Conservation (phyloP, 2,888 invertebrate species). For the Schrankia costaestrigalis region DNA sequence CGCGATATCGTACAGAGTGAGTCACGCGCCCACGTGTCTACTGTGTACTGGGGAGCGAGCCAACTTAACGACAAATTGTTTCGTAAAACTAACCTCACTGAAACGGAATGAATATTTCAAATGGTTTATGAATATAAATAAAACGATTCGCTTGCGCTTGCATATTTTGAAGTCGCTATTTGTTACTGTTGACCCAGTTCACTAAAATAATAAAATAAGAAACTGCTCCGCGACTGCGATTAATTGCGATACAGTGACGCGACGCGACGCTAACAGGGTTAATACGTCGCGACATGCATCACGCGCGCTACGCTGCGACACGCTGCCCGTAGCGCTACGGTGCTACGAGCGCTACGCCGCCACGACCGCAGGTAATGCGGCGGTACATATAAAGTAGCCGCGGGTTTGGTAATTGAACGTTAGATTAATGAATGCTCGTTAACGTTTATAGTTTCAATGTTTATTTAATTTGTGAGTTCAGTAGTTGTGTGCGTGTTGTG, state of each 20-base stretch:
- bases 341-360: constrained; percentile 12
- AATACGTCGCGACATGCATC: constrained; percentile 7
- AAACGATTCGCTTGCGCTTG: constrained; percentile 15
- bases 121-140: constrained; percentile 22
- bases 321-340: constrained; percentile 13
- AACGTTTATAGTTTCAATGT: constrained; percentile 9
- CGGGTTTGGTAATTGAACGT: constrained; percentile 2
- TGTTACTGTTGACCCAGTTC: constrained; percentile 14
- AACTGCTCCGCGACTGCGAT: constrained; percentile 10
- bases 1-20: constrained; percentile 17
- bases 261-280: constrained; percentile 15
- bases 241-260: too few species aligned
- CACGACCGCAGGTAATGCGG: constrained; percentile 8
- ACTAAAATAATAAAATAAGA: constrained; percentile 5
- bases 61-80: constrained; percentile 15
- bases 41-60: constrained; percentile 6
- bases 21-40: constrained; percentile 8
- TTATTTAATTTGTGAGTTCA: constrained; percentile 3
- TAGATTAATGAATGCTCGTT: constrained; percentile 11
- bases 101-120: constrained; percentile 20
- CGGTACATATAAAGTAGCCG: constrained; percentile 5
- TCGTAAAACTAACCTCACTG: constrained; percentile 9
- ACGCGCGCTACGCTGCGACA: constrained; percentile 13
- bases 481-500: constrained; percentile 2
- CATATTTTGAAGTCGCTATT: constrained; percentile 14